Conservation (phyloP, 2,797 vertebrate species). For the Prionace glauca region DNA sequence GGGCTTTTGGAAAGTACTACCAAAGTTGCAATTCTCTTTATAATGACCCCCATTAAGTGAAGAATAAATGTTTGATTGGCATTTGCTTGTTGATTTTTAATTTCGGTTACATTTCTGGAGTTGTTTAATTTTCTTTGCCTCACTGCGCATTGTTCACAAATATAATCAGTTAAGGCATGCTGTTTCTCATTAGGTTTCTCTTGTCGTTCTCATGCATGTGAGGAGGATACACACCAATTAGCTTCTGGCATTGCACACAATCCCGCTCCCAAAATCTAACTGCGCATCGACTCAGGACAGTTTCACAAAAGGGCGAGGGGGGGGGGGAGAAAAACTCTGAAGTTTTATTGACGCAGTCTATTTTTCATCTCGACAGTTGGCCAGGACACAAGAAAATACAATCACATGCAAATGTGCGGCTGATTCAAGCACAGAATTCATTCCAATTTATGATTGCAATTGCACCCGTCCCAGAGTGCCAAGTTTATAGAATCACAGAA, state of each 20-base stretch:
- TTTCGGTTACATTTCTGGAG: not conserved
- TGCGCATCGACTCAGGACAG: not conserved
- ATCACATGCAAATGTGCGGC: not conserved
- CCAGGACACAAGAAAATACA: not conserved
- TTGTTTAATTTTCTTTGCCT: not conserved
- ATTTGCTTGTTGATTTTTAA: not conserved
- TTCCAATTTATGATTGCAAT: not conserved
- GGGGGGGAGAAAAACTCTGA: not conserved
- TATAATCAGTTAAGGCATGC: not conserved
- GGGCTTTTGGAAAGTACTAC: not conserved
- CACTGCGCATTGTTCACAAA: not conserved
- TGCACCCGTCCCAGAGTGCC: no score
- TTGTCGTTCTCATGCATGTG: no score
- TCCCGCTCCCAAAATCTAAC: not conserved
- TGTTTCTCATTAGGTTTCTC: not conserved
- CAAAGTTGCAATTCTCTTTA: not conserved
- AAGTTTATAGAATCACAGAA: no score
- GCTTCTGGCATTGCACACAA: no score
- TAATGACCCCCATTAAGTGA: not conserved
- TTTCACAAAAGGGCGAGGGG: not conserved
- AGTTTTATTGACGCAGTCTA: not conserved
- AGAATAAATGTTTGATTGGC: not conserved
- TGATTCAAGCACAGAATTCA: not conserved
- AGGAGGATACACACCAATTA: not conserved
- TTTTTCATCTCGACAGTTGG: not conserved